Evolutionary conservation across 2,888 invertebrate genomes (phyloP), one percentile per base, ranked within the genome.

Genomic region (Tetragnatha montana): DNA sequence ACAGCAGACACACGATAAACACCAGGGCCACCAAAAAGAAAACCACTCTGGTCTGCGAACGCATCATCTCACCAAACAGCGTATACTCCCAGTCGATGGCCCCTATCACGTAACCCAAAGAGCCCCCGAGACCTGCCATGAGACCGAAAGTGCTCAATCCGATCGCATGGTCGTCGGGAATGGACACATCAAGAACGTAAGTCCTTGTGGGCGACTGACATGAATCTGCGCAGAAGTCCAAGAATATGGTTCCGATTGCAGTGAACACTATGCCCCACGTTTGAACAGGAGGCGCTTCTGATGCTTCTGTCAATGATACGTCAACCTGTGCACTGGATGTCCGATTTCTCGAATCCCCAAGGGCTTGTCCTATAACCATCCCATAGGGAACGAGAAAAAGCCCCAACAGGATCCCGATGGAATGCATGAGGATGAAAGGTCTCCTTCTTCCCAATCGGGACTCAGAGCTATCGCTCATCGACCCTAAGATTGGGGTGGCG

Each of bases 221-320:
- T 47, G 98, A 98, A 93, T 99, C 98, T 0, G 98, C 98, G 93
- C 98, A 97, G 93, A 98, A 98, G 94, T 99, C 98, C 91, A 98
- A 94, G 78, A 99, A 94, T 50, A 98, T 97, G 0, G 98, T 98
- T 17, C 98, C 98, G 14, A 98, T 94, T 35, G 98, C 96, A 0
- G 98, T 98, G 93, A 99, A 97, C 92, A 97, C 95, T 21, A 98
- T 96, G 2, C 97, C 97, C 98, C 97, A 98, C 0, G 97, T 73
- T 51, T 90, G 90, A 3, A 90, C 14, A 21, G 81, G 96, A 93
- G 97, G n/a, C 6, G 47, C 8, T 10, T 35, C 12, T 60, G 60
- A 60, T 4, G 12, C 17, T 60, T 60, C 60, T 4, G 17, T 7
- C 60, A 10, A 60, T 60, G 60, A 10, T 4, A 60, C 60, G 12